Base-by-base conservation (phyloP, 2,888 invertebrate species). In the Lycia hirtaria region DNA sequence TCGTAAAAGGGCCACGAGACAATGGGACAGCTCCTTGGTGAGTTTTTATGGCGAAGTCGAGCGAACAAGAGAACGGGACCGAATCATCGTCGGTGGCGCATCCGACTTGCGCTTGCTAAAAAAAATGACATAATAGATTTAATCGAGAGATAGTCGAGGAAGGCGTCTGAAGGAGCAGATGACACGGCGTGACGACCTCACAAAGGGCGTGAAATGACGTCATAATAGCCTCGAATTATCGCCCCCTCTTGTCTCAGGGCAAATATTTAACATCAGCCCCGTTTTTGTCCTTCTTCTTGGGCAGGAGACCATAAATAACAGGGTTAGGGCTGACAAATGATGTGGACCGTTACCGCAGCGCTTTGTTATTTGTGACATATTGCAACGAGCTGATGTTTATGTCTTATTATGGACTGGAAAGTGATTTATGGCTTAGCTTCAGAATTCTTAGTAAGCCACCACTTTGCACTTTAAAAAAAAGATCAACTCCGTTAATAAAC, bases 201-300 rank as follows among this genome's bases (percentile, higher is more conserved):
- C 91, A 92, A 92, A 90, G 81, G 90, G 90, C 90, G 91, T 88
- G 88, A 91, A 91, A 84, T 91, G 90, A 92, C 91, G 91, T 91
- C 92, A 91, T 92, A 91, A 92, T 92, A 89, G 87, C 87, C 80
- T 88, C 91, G 91, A 90, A 92, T 92, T 92, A 92, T 92, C 92
- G 82, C 88, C 80, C 89, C 87, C 89, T 90, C 90, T 89, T 91
- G 92, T 92, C 91, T 91, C 89, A 89, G 76, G 84, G 86, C 88
- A 91, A 92, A 92, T 92, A 92, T 92, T 92, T 92, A 91, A 89
- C 88, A 86, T 81, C 87, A 88, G 78, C 83, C 80, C 81, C 76
- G 85, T 88, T 90, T 90, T 89, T 90, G 81, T 88, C 76, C 85
- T 85, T 78, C 74, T 86, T 88, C 86, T 87, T 86, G 80, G 82